phyloP scores from a whole-genome alignment of 2,888 invertebrate species.

The Habrosyne pyritoides region DNA sequence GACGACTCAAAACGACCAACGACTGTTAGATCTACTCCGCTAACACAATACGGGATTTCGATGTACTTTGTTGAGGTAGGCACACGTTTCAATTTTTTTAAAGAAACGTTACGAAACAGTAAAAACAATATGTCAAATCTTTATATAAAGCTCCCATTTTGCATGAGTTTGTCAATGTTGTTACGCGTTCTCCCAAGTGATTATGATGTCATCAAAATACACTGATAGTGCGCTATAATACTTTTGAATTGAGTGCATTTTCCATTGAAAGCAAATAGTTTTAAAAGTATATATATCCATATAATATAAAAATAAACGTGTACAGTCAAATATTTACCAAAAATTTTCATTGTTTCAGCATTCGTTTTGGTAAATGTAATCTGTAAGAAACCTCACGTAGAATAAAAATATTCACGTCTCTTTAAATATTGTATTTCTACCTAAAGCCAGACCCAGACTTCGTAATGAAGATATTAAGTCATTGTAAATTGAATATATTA shows the following conservation, averaged over 20 bases:
- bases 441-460: neutral
- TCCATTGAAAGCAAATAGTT: neutral
- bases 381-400: neutral
- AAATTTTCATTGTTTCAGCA: neutral
- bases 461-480: neutral
- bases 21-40: neutral
- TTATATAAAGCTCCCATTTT: neutral
- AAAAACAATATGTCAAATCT: neutral
- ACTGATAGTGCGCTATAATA: neutral
- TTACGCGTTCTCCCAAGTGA: no score
- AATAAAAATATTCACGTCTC: neutral
- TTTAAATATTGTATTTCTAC: neutral
- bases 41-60: neutral
- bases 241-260: neutral
- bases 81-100: neutral
- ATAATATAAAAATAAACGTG: neutral
- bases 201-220: conserved; percentile 5
- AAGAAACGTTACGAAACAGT: neutral
- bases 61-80: neutral
- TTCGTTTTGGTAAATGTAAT: conserved; percentile 10
- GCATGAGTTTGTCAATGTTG: neutral
- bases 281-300: neutral
- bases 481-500: neutral
- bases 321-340: neutral
- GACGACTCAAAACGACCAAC: neutral